These are phyloP conservation scores for Mya arenaria DNA, from an alignment of 1,140 invertebrate genomes.

Conservation along the genomic window DNA sequence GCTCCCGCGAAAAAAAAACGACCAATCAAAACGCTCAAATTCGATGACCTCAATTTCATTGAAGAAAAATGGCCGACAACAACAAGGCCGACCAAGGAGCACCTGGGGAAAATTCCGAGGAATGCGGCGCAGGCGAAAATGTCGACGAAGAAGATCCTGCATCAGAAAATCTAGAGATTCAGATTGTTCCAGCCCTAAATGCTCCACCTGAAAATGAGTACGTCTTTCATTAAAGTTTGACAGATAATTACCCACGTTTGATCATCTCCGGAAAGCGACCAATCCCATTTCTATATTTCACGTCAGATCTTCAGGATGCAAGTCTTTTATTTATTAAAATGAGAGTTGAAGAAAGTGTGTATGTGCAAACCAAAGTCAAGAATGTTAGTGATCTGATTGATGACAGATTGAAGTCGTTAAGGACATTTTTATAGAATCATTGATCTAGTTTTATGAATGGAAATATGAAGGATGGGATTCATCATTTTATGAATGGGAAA, in stretches of 20 bases:
- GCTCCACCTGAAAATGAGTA: slow-evolving; percentile 61
- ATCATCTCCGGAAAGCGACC: too few relatives aligned
- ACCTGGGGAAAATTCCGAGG: slow-evolving; percentile 45
- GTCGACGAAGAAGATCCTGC: slow-evolving; percentile 33
- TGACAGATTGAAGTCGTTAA: too few relatives aligned
- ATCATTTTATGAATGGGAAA: not conserved
- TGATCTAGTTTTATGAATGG: too few relatives aligned
- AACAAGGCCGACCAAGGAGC: slow-evolving; percentile 15
- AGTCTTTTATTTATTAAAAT: too few relatives aligned
- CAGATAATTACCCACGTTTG: not conserved
- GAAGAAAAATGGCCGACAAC: slow-evolving; percentile 53
- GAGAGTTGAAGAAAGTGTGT: too few relatives aligned
- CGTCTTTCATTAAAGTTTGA: not conserved
- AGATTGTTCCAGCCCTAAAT: slow-evolving; percentile 30
- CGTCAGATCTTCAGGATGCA: too few relatives aligned
- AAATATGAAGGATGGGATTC: too few relatives aligned
- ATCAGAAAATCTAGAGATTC: slow-evolving; percentile 27
- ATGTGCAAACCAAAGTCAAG: too few relatives aligned
- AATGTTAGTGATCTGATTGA: too few relatives aligned
- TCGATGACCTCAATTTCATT: slow-evolving; percentile 45
- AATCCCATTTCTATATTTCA: not conserved
- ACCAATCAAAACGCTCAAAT: slow-evolving; percentile 36
- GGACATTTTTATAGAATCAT: too few relatives aligned
- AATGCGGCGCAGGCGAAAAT: slow-evolving; percentile 1
- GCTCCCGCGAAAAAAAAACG: slow-evolving; percentile 40